A percentile compares a stretch with the other conserved stretches of the same genome.
phyloP scores from a whole-genome alignment of 2,797 vertebrate genomes.

The Onychomys torridus region DNA sequence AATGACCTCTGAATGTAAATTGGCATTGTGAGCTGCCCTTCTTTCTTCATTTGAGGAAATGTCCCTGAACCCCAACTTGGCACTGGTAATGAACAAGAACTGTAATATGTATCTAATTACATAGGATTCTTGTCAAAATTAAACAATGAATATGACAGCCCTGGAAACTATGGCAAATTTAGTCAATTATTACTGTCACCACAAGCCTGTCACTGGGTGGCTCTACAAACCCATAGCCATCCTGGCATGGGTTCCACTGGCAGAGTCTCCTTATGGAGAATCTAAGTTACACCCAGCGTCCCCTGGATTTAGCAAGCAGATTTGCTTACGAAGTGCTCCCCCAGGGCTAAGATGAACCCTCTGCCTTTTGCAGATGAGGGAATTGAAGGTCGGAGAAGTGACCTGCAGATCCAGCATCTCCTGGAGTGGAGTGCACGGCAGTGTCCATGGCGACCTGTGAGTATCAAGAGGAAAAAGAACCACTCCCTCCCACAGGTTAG shows the following conservation, averaged over 20 bases:
- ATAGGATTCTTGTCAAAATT: not conserved
- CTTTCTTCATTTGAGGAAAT: not conserved
- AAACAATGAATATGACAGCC: not conserved
- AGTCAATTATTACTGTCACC: no score
- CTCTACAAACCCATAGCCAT: not conserved
- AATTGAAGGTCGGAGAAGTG: not conserved
- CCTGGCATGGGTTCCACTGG: fast-evolving
- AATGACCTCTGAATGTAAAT: not conserved
- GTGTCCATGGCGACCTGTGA: not conserved
- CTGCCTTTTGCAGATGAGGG: not conserved
- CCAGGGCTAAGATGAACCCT: fast-evolving
- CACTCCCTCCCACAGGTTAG: no score
- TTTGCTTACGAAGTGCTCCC: fast-evolving
- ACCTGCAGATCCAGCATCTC: fast-evolving
- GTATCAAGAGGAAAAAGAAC: not conserved
- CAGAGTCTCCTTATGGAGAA: not conserved
- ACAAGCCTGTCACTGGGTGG: not conserved
- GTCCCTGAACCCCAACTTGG: not conserved
- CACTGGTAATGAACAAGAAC: not conserved
- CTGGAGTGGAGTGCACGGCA: fast-evolving
- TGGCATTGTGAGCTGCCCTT: not conserved
- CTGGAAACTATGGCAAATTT: not conserved
- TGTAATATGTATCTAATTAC: not conserved
- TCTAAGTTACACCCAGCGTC: fast-evolving
- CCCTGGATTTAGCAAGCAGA: not conserved